Evolutionary conservation across 1,140 invertebrate genomes (phyloP), one percentile per base, ranked within the genome.

Genomic region (Drosophila ironensis): DNA sequence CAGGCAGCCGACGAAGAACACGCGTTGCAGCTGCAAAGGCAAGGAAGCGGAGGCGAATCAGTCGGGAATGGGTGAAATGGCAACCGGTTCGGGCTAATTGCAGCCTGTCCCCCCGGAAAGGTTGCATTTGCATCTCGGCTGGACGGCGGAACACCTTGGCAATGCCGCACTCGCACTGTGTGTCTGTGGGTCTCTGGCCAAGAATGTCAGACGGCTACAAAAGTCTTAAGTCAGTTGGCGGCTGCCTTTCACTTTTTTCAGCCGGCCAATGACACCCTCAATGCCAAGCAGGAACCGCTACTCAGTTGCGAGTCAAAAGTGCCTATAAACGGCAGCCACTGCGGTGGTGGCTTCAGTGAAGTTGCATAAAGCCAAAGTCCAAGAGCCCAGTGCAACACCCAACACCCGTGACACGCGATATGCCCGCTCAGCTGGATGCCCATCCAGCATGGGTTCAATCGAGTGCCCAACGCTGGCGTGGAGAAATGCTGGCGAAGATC

Each of bases 211-310:
- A 59, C 48, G 47, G 52, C 61, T 75, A 74, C 63, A 60, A 66
- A 66, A 67, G 52, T 61, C 64, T 81, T 42, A 33, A 53, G 35
- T 45, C 52, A 45, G 60, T 28, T 60, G 30, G 11, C 14, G 30
- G 30, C 30, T 59, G 54, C 82, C 82, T 87, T 87, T 87, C 82
- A 87, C 82, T 87, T 87, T 80, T 75, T 71, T 44, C 17, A 35
- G 54, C 63, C 75, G 81, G 80, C 59, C 81, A 87, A 80, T 86
- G 81, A 87, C 81, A 77, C 57, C 64, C 77, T 87, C 84, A 87
- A 78, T 84, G 77, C 73, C 84, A 84, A 78, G 45, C 77, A 87
- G 72, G 77, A 88, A 87, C 80, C 66, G 44, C 72, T 72, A 48
- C 17, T 7, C 40, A 40, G 24, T 24, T 40, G 52, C 38, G 60